Evolutionary conservation across 2,888 invertebrate genomes (phyloP).

Genomic region (Heliconius charithonia): DNA sequence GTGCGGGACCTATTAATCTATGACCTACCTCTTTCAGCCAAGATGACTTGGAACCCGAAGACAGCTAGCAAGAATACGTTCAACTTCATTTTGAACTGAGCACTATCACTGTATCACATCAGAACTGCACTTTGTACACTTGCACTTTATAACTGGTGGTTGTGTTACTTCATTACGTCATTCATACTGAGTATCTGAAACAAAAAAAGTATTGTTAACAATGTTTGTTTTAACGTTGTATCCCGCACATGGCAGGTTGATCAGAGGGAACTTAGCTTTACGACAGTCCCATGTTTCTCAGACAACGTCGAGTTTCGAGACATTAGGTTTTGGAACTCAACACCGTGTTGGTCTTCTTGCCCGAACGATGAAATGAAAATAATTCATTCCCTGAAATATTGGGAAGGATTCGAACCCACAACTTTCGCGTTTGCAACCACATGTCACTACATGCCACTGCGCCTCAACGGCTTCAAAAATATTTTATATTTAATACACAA

Average conservation of each 20-base stretch:
- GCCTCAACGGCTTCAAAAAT: too few relatives aligned
- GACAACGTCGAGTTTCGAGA: too few relatives aligned
- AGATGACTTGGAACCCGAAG: slow-evolving; percentile 51
- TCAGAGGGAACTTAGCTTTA: not conserved
- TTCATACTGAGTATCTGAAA: slow-evolving; percentile 34
- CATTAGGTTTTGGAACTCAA: too few relatives aligned
- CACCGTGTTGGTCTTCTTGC: too few relatives aligned
- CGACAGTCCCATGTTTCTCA: too few relatives aligned
- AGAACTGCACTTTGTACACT: slow-evolving; percentile 30
- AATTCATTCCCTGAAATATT: too few relatives aligned
- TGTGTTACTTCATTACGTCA: slow-evolving; percentile 37
- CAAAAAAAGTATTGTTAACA: slow-evolving; percentile 2
- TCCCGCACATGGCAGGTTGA: not conserved
- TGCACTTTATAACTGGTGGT: slow-evolving; percentile 35
- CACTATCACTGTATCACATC: slow-evolving; percentile 52
- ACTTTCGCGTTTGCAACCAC: too few relatives aligned
- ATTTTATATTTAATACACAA: too few relatives aligned
- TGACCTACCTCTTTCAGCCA: slow-evolving; percentile 57
- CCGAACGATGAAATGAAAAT: too few relatives aligned
- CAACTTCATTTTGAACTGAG: slow-evolving; percentile 54
- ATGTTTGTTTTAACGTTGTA: not conserved
- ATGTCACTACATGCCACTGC: too few relatives aligned
- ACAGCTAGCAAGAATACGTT: slow-evolving; percentile 53
- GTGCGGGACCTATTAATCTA: not conserved
- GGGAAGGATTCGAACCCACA: too few relatives aligned